phyloP scores from a whole-genome alignment of 2,888 invertebrate species.

The Oscheius sp. region DNA sequence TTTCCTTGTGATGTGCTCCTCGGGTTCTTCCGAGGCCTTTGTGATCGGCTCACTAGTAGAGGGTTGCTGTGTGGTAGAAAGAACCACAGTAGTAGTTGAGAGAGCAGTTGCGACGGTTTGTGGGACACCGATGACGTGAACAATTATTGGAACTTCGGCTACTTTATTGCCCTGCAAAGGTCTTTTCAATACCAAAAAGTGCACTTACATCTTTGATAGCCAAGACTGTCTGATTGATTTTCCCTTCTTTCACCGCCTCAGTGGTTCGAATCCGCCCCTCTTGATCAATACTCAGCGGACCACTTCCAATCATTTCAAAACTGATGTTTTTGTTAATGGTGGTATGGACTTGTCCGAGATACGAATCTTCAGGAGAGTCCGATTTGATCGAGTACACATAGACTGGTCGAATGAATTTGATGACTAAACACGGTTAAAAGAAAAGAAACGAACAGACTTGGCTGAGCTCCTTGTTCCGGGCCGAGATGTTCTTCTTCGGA shows the following conservation, averaged over 20 bases:
- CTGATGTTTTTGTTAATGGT: slow-evolving; percentile 29
- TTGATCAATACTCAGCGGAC: slow-evolving; percentile 39
- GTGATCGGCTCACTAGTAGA: slow-evolving; percentile 4
- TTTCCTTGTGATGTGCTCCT: slow-evolving; percentile 1
- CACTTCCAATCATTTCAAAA: slow-evolving; percentile 20
- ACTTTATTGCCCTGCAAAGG: slow-evolving; percentile 35
- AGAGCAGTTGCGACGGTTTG: slow-evolving; percentile 15
- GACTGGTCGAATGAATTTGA: slow-evolving; percentile 32
- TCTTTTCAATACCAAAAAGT: not conserved
- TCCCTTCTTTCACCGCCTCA: slow-evolving; percentile 35
- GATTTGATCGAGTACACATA: slow-evolving; percentile 33
- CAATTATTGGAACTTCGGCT: slow-evolving; percentile 42
- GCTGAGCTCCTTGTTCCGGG: slow-evolving; percentile 6
- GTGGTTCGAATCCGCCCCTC: slow-evolving; percentile 44
- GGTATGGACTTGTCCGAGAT: slow-evolving; percentile 42
- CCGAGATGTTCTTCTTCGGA: slow-evolving; percentile 23
- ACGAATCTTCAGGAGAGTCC: slow-evolving; percentile 43
- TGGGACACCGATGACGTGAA: slow-evolving; percentile 34
- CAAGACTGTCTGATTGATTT: slow-evolving; percentile 46
- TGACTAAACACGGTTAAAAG: slow-evolving; percentile 4
- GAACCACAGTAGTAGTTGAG: not conserved
- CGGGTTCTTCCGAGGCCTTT: not conserved
- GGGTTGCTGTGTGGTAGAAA: not conserved
- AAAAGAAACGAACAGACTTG: not conserved
- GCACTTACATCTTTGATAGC: slow-evolving; percentile 38